Evolutionary conservation across 2,113 vertebrate species (phyloP), one percentile per base, ranked within the genome.

Genomic region (Heptranchias perlo): DNA sequence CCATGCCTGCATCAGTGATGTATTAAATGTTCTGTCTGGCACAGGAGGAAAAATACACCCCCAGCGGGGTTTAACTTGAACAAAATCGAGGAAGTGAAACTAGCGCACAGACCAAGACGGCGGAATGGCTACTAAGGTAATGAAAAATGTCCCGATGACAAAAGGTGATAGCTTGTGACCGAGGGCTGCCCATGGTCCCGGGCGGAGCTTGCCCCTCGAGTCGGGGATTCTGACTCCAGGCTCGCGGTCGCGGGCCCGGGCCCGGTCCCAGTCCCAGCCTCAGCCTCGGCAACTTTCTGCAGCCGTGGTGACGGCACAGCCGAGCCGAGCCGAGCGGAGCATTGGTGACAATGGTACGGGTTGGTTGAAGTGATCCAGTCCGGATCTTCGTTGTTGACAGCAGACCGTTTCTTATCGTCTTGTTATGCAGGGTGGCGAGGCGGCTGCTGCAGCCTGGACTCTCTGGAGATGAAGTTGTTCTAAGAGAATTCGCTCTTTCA

Each of bases 51-150:
- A 54, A 89, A 1, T 52, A 94, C 94, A 96, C 78, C 78, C 91
- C 31, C 91, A 44, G 82, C 92, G 96, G 95, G 96, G 96, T 84
- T 86, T 78, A 61, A 39, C 96, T 96, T 96, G 96, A 96, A 96
- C 97, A 97, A 93, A 96, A 91, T 86, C 58, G 96, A 94, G 97
- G 97, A 97, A 96, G 96, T 98, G 97, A 98, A 97, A 96, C 96
- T 86, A 96, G 96, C 96, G 96, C 96, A 97, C 96, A 96, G 67
- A 94, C 91, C 96, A 97, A 96, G 13, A 52, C 89, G 89, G 49
- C 86, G 52, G 58, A 61, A 92, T 92, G 89, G 58, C 89, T 31
- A 25, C 47, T 0, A 92, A 92, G 89, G 89, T 92, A 62, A 92
- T 13, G 31, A 35, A 44, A 25, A 6, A 25, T 35, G 11, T 31